phyloP scores from a whole-genome alignment of 2,113 vertebrate species.

The Channa maculata region DNA sequence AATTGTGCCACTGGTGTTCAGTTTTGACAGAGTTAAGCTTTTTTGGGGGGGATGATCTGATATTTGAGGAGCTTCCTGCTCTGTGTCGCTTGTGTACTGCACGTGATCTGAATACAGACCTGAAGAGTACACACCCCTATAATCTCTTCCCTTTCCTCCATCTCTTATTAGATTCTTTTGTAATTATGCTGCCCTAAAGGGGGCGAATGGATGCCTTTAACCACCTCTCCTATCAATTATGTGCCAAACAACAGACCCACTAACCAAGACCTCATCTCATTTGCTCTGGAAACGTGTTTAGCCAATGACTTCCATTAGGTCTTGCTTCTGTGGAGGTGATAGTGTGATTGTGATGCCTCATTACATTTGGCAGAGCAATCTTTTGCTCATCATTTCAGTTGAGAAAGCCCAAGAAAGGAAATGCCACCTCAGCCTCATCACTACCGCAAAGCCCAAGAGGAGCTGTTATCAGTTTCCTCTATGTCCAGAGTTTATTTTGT shows the following conservation, averaged over 20 bases:
- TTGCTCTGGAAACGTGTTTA: conserved; percentile 74
- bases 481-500: not conserved
- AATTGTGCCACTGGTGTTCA: conserved; percentile 22
- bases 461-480: conserved; percentile 35
- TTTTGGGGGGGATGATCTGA: conserved; percentile 1
- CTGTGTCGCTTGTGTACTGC: conserved; percentile 5
- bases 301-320: conserved; percentile 79
- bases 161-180: conserved; percentile 71
- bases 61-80: conserved; percentile 17
- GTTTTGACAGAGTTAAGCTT: not conserved
- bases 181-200: conserved; percentile 66
- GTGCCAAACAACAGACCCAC: conserved; percentile 70
- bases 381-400: conserved; percentile 69
- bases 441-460: conserved; percentile 16
- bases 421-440: conserved; percentile 32
- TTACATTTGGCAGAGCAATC: conserved; percentile 78
- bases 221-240: conserved; percentile 79
- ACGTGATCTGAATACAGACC: conserved; percentile 59
- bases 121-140: conserved; percentile 17
- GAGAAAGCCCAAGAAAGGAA: conserved; percentile 54
- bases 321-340: conserved; percentile 73
- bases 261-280: conserved; percentile 79
- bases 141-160: conserved; percentile 40
- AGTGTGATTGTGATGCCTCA: conserved; percentile 73
- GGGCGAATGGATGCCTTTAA: conserved; percentile 73